A percentile compares a stretch with the other conserved stretches of the same genome.
Evolutionary conservation across 2,888 invertebrate species (phyloP).

Genomic region (Dolichomitus sp.): DNA sequence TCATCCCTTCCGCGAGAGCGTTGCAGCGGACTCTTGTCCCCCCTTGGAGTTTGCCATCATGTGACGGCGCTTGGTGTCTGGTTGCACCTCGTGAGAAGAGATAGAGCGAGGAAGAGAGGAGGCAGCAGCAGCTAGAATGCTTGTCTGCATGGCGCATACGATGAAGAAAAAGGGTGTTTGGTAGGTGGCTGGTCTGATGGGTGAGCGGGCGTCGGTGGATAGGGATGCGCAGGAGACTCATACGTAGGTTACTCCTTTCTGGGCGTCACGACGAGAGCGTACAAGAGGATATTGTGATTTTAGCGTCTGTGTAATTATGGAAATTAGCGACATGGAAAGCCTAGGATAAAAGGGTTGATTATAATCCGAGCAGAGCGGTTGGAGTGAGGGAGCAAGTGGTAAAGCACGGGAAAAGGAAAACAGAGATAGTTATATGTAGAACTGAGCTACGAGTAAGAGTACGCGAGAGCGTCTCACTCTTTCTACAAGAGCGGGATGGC

Average conservation of each 20-base stretch:
- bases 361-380: slow-evolving; percentile 83
- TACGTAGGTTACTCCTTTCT: slow-evolving; percentile 85
- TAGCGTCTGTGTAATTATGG: slow-evolving; percentile 87
- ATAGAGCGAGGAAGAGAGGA: slow-evolving; percentile 28
- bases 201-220: slow-evolving; percentile 60
- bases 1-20: slow-evolving; percentile 70
- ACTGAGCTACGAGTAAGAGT: slow-evolving; percentile 48
- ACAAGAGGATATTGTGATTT: slow-evolving; percentile 85
- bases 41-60: slow-evolving; percentile 56
- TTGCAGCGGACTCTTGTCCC: slow-evolving; percentile 27
- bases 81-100: slow-evolving; percentile 51
- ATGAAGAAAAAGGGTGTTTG: slow-evolving; percentile 63
- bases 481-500: slow-evolving; percentile 57
- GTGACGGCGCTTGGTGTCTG: slow-evolving; percentile 48
- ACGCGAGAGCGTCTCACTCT: slow-evolving; percentile 39
- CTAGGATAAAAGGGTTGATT: slow-evolving; percentile 87
- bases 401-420: slow-evolving; percentile 54
- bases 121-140: slow-evolving; percentile 41
- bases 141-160: slow-evolving; percentile 38
- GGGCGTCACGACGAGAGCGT: slow-evolving; percentile 69
- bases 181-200: slow-evolving; percentile 57
- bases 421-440: slow-evolving; percentile 31
- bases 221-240: slow-evolving; percentile 75
- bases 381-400: slow-evolving; percentile 65
- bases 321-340: slow-evolving; percentile 87